Percentiles rank a stretch among this genome's conserved stretches.
Conservation (phyloP, 2,797 vertebrate species). For the Enteromius mattozi region DNA sequence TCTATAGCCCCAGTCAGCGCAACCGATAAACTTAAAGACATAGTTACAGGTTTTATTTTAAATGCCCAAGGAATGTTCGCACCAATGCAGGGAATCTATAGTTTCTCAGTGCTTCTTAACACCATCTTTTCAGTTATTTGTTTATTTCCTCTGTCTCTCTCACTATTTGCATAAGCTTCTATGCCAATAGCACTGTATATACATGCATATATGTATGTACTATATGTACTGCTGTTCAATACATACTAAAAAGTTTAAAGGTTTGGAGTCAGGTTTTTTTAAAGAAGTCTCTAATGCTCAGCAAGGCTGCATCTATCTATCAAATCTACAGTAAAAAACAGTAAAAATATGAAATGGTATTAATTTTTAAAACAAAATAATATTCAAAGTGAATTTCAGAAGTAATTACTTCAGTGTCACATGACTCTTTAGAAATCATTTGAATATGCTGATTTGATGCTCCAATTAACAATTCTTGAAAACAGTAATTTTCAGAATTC, state of each 20-base stretch:
- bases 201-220: too few relatives aligned
- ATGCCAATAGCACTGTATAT: background rate
- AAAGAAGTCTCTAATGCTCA: background rate
- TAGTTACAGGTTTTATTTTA: conserved; percentile 17
- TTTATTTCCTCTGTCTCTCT: conserved; percentile 49
- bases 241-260: too few relatives aligned
- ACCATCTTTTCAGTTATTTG: background rate
- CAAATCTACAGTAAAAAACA: background rate
- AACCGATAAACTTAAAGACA: background rate
- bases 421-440: background rate
- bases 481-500: background rate
- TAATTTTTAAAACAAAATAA: background rate
- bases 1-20: conserved; percentile 53
- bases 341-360: background rate
- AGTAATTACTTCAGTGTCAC: background rate
- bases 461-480: background rate
- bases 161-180: background rate
- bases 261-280: background rate
- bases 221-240: too few relatives aligned
- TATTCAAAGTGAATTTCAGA: background rate
- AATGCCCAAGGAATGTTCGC: conserved; percentile 39
- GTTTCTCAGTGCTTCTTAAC: conserved; percentile 32
- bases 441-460: background rate
- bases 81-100: conserved; percentile 34
- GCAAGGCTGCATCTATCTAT: background rate